A percentile compares a stretch with the other conserved stretches of the same genome.
phyloP scores from a whole-genome alignment of 2,113 vertebrate genomes.

The Zingel zingel region DNA sequence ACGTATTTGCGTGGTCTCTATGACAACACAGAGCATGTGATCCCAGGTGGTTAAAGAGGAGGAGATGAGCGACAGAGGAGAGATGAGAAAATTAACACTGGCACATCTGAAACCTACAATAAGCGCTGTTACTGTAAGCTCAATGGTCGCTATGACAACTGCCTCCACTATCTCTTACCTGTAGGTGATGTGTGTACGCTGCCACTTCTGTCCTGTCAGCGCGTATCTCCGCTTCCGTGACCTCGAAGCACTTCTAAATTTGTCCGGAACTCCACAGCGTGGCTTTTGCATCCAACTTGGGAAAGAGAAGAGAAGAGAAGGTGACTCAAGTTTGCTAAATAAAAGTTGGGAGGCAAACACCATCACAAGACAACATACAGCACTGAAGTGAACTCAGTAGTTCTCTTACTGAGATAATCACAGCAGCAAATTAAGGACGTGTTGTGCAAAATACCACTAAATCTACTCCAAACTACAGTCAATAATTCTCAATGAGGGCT shows the following conservation, averaged over 20 bases:
- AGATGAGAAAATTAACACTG: slow-evolving; percentile 58
- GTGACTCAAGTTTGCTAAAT: slow-evolving; percentile 9
- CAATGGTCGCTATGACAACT: slow-evolving; percentile 63
- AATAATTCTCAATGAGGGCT: slow-evolving; percentile 1
- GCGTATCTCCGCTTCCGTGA: slow-evolving; percentile 94
- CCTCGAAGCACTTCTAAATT: slow-evolving; percentile 86
- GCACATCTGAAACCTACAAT: slow-evolving; percentile 32
- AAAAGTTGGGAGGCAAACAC: slow-evolving; percentile 9
- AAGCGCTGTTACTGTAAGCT: slow-evolving; percentile 9
- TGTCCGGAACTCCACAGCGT: slow-evolving; percentile 96
- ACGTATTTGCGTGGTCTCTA: slow-evolving; percentile 66
- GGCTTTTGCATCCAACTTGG: slow-evolving; percentile 98
- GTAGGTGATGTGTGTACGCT: slow-evolving; percentile 98
- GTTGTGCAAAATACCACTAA: slow-evolving; percentile 34
- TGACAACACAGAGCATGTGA: slow-evolving; percentile 72
- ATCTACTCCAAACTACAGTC: slow-evolving; percentile 50
- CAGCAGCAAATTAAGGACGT: slow-evolving; percentile 30
- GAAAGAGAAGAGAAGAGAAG: slow-evolving; percentile 11
- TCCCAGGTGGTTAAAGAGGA: slow-evolving; percentile 49
- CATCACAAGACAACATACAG: slow-evolving; percentile 47
- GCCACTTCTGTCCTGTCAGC: slow-evolving; percentile 98
- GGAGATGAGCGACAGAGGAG: slow-evolving; percentile 32
- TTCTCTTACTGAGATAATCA: slow-evolving; percentile 51
- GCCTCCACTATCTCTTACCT: slow-evolving; percentile 85
- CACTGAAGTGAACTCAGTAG: slow-evolving; percentile 49